phyloP scores from a whole-genome alignment of 2,888 invertebrate genomes.

The Polydrusus cervinus region DNA sequence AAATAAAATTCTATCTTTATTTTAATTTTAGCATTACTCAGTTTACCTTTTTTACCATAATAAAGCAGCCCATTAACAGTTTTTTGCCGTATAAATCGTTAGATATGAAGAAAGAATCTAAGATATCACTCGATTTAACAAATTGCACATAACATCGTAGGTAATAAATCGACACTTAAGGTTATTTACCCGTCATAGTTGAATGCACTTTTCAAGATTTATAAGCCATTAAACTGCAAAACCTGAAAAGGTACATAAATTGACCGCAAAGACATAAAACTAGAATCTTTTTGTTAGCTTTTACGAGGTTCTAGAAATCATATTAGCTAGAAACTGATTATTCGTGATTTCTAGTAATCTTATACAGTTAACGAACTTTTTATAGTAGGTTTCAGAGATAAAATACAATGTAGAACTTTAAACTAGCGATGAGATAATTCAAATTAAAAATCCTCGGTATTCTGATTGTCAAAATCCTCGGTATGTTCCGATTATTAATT shows the following conservation, averaged over 20 bases:
- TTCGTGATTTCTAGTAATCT: not conserved
- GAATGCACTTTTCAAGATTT: constrained; percentile 17
- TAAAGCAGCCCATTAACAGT: too few species aligned
- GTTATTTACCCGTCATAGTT: constrained; percentile 24
- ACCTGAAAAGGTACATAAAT: constrained; percentile 22
- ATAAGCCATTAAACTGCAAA: constrained; percentile 22
- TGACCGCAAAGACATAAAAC: constrained; percentile 16
- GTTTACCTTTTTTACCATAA: too few species aligned
- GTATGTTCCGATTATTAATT: too few species aligned
- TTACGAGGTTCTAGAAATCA: constrained; percentile 4
- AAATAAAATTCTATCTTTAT: too few species aligned
- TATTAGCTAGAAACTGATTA: not conserved
- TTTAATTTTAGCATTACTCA: too few species aligned
- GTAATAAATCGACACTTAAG: constrained; percentile 16
- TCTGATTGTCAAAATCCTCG: too few species aligned
- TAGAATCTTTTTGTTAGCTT: constrained; percentile 1
- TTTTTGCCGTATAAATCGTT: too few species aligned
- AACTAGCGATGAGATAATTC: too few species aligned
- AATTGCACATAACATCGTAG: constrained; percentile 2
- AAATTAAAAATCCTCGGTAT: too few species aligned
- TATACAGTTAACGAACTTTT: not conserved
- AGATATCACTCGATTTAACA: not conserved
- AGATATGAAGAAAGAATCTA: not conserved
- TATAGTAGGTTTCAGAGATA: not conserved
- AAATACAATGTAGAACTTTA: not conserved